These are phyloP conservation scores for Polyommatus iphigenia DNA, from an alignment of 2,888 invertebrate genomes.

Conservation along the genomic window DNA sequence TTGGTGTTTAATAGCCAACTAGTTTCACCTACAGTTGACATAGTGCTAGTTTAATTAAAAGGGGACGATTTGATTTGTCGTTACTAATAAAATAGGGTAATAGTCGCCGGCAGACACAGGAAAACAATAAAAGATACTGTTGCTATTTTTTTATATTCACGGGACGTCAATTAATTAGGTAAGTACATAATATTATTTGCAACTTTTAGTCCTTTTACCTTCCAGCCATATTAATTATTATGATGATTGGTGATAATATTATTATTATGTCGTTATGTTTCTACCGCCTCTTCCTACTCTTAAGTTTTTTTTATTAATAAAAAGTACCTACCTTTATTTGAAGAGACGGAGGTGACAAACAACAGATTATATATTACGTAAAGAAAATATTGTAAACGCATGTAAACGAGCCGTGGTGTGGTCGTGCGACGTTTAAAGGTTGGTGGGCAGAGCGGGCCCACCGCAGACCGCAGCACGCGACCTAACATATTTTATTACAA, in stretches of 20 bases:
- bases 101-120: not conserved
- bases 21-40: slow-evolving; percentile 65
- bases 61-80: slow-evolving; percentile 72
- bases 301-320: too few species aligned
- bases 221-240: too few species aligned
- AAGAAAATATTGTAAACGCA: not conserved
- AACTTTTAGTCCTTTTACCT: too few species aligned
- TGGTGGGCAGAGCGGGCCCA: slow-evolving; percentile 41
- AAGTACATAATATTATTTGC: too few species aligned
- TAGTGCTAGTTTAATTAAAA: slow-evolving; percentile 73
- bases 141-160: too few species aligned
- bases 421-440: slow-evolving; percentile 39
- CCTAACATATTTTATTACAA: slow-evolving; percentile 33
- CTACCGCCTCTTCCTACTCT: too few species aligned
- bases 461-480: slow-evolving; percentile 70
- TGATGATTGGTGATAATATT: too few species aligned
- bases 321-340: not conserved
- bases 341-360: not conserved
- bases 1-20: slow-evolving; percentile 49
- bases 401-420: slow-evolving; percentile 34
- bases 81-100: slow-evolving; percentile 54
- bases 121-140: not conserved
- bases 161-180: too few species aligned
- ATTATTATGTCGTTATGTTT: too few species aligned
- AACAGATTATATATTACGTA: not conserved